phyloP scores from a whole-genome alignment of 1,140 invertebrate genomes.

The Drosophila simulans region DNA sequence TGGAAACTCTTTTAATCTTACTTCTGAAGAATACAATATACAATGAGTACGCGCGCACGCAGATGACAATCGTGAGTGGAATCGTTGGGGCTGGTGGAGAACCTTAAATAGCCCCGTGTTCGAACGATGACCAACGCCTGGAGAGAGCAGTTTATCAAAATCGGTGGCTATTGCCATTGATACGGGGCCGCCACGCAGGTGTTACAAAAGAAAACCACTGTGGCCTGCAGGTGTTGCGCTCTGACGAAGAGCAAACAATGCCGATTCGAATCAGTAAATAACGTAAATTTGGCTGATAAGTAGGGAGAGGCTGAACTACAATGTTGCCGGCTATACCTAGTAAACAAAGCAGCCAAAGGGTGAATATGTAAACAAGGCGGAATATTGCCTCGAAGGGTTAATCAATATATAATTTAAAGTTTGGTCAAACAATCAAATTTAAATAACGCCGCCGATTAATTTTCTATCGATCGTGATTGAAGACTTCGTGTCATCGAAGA shows the following conservation, averaged over 20 bases:
- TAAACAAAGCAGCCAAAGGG: constrained; percentile 3
- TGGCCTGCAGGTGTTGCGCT: constrained; percentile 32
- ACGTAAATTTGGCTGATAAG: constrained; percentile 50
- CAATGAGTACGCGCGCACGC: constrained; percentile 25
- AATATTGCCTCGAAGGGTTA: background rate
- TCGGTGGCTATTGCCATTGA: constrained; percentile 49
- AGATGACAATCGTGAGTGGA: constrained; percentile 56
- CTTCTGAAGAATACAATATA: background rate
- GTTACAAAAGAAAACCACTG: constrained; percentile 59
- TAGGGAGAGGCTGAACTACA: constrained; percentile 12
- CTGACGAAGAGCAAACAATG: constrained; percentile 34
- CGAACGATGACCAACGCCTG: constrained; percentile 48
- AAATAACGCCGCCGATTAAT: background rate
- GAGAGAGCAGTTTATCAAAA: constrained; percentile 57
- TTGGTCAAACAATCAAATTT: background rate
- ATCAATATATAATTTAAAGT: background rate
- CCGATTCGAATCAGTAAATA: constrained; percentile 49
- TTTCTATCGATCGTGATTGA: background rate
- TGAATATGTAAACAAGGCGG: too few species aligned
- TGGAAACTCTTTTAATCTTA: constrained; percentile 20
- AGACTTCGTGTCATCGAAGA: background rate
- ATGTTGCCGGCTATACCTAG: background rate
- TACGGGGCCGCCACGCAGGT: constrained; percentile 63
- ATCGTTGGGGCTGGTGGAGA: constrained; percentile 20
- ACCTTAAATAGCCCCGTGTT: constrained; percentile 63